Conservation (phyloP, 2,888 invertebrate genomes). For the Megamerina dolium region DNA sequence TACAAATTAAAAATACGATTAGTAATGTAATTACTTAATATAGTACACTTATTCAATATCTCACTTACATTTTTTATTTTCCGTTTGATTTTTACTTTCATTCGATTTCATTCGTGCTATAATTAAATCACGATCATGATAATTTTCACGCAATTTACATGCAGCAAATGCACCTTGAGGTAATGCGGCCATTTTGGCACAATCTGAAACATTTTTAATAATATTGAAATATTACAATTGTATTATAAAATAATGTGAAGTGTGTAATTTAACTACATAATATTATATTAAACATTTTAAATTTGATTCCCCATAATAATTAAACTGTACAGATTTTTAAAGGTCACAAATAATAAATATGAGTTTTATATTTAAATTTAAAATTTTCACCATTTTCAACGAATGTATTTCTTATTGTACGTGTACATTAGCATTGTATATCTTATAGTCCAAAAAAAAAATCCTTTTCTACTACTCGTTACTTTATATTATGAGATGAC, state of each 20-base stretch:
- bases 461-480: too few species aligned
- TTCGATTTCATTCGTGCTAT: slow-evolving; percentile 52
- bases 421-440: too few species aligned
- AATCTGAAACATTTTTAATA: slow-evolving; percentile 21
- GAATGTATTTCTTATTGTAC: too few species aligned
- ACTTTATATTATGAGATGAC: too few species aligned
- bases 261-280: background rate
- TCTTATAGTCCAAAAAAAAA: too few species aligned
- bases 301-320: too few species aligned
- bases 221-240: slow-evolving; percentile 1
- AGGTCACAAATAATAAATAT: too few species aligned
- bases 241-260: background rate
- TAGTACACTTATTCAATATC: background rate
- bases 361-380: too few species aligned
- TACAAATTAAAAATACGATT: slow-evolving; percentile 1
- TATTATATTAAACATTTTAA: too few species aligned
- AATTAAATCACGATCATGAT: slow-evolving; percentile 50
- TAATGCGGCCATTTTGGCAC: slow-evolving; percentile 60
- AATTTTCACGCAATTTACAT: slow-evolving; percentile 57
- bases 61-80: slow-evolving; percentile 39
- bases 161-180: slow-evolving; percentile 72
- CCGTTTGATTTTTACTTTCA: slow-evolving; percentile 35
- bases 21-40: background rate
- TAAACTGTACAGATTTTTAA: too few species aligned
- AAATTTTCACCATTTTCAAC: too few species aligned